Evolutionary conservation across 2,888 invertebrate genomes (phyloP).

Genomic region (Leptothorax acervorum): DNA sequence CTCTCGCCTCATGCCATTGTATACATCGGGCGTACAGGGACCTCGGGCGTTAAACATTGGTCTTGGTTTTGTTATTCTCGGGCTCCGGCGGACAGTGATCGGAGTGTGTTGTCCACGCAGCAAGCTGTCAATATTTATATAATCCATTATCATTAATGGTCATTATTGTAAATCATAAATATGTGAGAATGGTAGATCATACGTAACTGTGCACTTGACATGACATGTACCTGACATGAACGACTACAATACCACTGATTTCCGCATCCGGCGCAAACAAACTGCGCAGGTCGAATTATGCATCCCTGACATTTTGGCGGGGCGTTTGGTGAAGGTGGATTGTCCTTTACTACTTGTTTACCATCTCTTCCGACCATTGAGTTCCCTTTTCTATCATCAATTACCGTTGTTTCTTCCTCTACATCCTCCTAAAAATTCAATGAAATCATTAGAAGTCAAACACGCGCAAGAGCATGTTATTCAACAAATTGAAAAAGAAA

Average conservation of each 20-base stretch:
- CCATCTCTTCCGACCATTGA: slow-evolving; percentile 80
- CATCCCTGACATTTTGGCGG: slow-evolving; percentile 95
- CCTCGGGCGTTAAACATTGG: slow-evolving; percentile 27
- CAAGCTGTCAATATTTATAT: slow-evolving; percentile 28
- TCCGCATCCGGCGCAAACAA: slow-evolving; percentile 95
- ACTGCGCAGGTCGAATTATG: slow-evolving; percentile 92
- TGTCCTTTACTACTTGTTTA: slow-evolving; percentile 63
- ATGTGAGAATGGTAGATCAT: not conserved
- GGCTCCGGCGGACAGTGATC: slow-evolving; percentile 41
- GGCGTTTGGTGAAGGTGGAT: slow-evolving; percentile 50
- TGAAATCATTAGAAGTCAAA: not conserved
- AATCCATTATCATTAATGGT: slow-evolving; percentile 3
- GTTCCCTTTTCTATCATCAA: slow-evolving; percentile 86
- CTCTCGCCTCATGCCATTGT: slow-evolving; percentile 27
- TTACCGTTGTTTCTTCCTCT: slow-evolving; percentile 86
- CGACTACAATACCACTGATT: slow-evolving; percentile 98
- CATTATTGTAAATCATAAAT: not conserved
- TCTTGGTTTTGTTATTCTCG: slow-evolving; percentile 33
- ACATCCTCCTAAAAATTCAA: slow-evolving; percentile 86
- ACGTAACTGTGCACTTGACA: not conserved
- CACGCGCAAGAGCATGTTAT: not conserved
- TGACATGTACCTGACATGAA: slow-evolving; percentile 92
- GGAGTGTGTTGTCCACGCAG: slow-evolving; percentile 41
- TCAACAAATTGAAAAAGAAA: not conserved
- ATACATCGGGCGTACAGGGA: not conserved